These are phyloP conservation scores for Ardeotis arabs DNA, from an alignment of 2,113 vertebrate species.

Conservation along the genomic window DNA sequence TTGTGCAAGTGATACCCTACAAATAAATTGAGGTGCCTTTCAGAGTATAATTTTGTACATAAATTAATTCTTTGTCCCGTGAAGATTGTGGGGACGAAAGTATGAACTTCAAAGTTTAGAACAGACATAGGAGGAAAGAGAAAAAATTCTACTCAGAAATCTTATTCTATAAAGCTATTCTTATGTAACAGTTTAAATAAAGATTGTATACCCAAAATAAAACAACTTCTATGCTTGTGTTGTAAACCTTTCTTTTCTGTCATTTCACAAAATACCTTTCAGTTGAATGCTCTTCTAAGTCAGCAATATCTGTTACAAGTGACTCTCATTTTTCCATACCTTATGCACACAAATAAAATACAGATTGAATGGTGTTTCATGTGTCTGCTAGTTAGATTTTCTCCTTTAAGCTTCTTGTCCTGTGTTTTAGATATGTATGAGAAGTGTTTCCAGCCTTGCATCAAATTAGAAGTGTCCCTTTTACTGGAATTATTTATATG, in stretches of 20 bases:
- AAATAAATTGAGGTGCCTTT: conserved; percentile 40
- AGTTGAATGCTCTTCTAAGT: background rate
- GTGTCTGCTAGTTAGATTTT: background rate
- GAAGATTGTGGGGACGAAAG: background rate
- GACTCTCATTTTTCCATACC: background rate
- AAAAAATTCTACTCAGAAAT: background rate
- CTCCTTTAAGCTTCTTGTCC: background rate
- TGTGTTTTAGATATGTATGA: background rate
- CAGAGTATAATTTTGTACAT: background rate
- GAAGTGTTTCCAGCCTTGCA: background rate
- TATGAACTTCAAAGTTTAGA: background rate
- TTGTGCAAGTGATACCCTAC: background rate
- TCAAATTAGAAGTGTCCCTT: background rate
- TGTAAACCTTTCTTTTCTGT: background rate
- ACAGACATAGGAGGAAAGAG: background rate
- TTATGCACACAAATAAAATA: background rate
- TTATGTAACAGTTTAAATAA: conserved; percentile 13
- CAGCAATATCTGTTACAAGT: background rate
- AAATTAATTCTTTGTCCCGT: background rate
- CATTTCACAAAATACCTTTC: background rate
- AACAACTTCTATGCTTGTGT: background rate
- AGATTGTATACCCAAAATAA: background rate
- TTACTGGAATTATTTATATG: background rate
- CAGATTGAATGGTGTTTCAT: background rate
- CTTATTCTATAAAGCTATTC: background rate